Conservation (phyloP, 64 coral and sea anemone genomes). For the Pocillopora verrucosa region DNA sequence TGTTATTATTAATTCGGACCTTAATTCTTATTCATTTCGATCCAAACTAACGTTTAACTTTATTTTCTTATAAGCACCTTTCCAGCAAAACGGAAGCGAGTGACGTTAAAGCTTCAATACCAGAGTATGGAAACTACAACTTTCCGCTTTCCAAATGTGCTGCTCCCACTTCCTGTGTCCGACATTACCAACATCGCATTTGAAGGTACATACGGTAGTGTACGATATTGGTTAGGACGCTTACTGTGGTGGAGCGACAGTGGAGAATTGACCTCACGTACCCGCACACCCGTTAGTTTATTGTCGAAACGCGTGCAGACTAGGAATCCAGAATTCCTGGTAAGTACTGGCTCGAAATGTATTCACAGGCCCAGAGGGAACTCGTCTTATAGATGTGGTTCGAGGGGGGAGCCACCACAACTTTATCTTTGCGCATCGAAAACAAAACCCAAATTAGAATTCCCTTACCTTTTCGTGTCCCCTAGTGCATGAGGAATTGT, state of each 20-base stretch:
- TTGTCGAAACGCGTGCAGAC: constrained; percentile 39
- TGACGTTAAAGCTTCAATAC: constrained; percentile 8
- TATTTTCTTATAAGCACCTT: constrained; percentile 1
- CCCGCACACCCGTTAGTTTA: constrained; percentile 8
- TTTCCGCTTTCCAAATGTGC: constrained; percentile 26
- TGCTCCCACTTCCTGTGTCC: constrained; percentile 9
- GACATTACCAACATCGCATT: constrained; percentile 25
- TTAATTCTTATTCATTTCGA: too few species aligned
- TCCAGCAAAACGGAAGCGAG: constrained; percentile 5
- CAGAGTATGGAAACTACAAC: constrained; percentile 25
- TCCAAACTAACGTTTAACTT: background rate
- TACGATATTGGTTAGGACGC: constrained; percentile 23
- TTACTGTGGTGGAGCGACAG: background rate
- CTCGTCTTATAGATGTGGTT: too few species aligned
- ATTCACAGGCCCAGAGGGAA: background rate
- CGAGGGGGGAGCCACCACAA: too few species aligned
- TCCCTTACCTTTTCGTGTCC: too few species aligned
- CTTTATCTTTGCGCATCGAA: too few species aligned
- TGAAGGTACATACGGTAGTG: constrained; percentile 15
- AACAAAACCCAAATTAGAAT: too few species aligned
- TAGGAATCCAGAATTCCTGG: background rate
- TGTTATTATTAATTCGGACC: too few species aligned
- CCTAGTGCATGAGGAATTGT: too few species aligned
- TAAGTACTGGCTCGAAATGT: background rate
- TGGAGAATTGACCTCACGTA: background rate